Percentiles rank a stretch among this genome's conserved stretches.
These are phyloP conservation scores for Eurosta solidaginis DNA, from an alignment of 1,140 invertebrate genomes.

Conservation along the genomic window DNA sequence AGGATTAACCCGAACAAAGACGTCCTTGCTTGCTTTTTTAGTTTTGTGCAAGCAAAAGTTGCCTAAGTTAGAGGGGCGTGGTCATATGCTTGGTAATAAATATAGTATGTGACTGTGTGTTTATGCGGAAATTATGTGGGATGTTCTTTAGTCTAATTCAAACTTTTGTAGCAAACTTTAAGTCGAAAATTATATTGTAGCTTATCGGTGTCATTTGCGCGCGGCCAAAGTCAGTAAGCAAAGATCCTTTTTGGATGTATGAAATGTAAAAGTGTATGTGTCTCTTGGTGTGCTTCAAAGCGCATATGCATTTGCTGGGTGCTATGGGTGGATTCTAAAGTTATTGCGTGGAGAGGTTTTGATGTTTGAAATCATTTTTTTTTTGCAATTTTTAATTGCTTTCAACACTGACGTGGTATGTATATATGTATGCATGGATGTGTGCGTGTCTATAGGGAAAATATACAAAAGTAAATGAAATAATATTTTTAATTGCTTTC, in stretches of 20 bases:
- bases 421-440: background rate
- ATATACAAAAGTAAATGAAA: background rate
- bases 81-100: background rate
- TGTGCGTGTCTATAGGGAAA: background rate
- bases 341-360: background rate
- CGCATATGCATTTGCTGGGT: background rate
- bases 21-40: too few species aligned
- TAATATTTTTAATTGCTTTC: conserved; percentile 18
- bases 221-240: background rate
- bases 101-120: background rate
- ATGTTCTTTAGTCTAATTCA: background rate
- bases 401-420: background rate
- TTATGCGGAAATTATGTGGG: conserved; percentile 8
- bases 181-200: conserved; percentile 23
- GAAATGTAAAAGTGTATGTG: background rate
- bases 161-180: conserved; percentile 13
- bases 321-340: background rate
- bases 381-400: conserved; percentile 1
- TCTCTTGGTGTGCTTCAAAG: background rate
- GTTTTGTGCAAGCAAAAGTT: too few species aligned
- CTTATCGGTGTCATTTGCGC: conserved; percentile 26
- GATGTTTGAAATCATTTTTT: background rate
- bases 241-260: too few species aligned
- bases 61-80: conserved; percentile 7
- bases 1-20: too few species aligned